phyloP scores from a whole-genome alignment of 2,113 vertebrate genomes.

The Mystacornis crossleyi region DNA sequence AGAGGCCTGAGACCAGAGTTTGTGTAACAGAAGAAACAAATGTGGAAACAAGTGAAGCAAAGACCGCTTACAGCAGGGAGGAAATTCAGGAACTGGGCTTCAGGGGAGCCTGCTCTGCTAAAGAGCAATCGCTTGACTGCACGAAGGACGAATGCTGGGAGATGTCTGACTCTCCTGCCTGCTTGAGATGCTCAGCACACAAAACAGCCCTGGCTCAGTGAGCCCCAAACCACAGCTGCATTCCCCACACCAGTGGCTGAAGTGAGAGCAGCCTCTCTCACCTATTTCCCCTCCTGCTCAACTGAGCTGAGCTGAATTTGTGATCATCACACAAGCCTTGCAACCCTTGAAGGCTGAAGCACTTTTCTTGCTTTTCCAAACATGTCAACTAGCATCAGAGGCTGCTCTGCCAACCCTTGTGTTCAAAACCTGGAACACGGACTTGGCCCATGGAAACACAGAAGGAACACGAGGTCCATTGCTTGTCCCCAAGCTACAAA shows the following conservation, averaged over 20 bases:
- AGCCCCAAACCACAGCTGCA: conserved; percentile 3
- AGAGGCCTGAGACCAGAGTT: background rate
- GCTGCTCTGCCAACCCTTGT: background rate
- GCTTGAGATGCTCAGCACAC: background rate
- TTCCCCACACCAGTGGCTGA: background rate
- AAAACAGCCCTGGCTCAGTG: background rate
- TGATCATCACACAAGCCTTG: background rate
- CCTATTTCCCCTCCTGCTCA: background rate
- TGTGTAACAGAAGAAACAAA: conserved; percentile 7
- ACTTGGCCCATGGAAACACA: background rate
- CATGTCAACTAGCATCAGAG: accelerated
- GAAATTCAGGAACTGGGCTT: background rate
- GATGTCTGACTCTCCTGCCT: background rate
- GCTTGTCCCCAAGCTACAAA: background rate
- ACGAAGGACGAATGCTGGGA: background rate
- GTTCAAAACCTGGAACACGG: background rate
- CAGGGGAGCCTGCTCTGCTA: background rate
- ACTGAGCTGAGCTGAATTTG: background rate
- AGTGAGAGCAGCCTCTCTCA: background rate
- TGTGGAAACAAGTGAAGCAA: conserved; percentile 22
- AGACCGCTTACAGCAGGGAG: background rate
- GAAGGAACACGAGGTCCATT: background rate
- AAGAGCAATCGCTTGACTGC: background rate
- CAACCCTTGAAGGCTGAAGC: background rate
- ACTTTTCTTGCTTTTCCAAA: background rate